Percentiles rank a stretch among this genome's conserved stretches.
Evolutionary conservation across 92 coral and sea anemone species (phyloP).

Genomic region (Epizoanthus stellaris): DNA sequence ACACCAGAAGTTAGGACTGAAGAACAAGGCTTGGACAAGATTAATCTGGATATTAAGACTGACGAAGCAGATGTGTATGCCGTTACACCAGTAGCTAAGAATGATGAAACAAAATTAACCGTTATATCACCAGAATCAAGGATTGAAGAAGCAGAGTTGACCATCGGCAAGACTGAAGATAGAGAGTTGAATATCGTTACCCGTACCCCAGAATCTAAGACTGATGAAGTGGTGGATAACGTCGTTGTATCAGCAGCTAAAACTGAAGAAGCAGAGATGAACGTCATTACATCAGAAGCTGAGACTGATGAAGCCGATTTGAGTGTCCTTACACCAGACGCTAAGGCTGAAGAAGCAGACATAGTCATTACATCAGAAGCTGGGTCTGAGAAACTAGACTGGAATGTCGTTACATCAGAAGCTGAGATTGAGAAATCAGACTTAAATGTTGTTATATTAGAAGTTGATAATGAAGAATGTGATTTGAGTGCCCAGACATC

Average conservation of each 20-base stretch:
- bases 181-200: neutral
- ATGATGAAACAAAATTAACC: neutral
- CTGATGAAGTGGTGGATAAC: neutral
- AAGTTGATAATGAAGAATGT: neutral
- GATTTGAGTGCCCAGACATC: neutral
- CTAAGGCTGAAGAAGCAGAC: neutral
- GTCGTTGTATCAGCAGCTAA: neutral
- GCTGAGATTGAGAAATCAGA: neutral
- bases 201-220: neutral
- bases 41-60: neutral
- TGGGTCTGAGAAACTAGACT: neutral
- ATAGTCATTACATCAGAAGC: neutral
- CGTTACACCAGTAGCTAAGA: neutral
- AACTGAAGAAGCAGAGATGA: neutral
- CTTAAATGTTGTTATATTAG: neutral
- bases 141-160: neutral
- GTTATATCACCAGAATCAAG: neutral
- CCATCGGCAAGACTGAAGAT: neutral
- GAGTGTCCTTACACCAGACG: neutral
- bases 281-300: neutral
- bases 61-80: neutral
- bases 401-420: neutral
- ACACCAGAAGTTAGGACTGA: neutral
- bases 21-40: neutral
- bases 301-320: neutral